Conservation (phyloP, 2,888 invertebrate species). For the Pharmacophagus antenor region DNA sequence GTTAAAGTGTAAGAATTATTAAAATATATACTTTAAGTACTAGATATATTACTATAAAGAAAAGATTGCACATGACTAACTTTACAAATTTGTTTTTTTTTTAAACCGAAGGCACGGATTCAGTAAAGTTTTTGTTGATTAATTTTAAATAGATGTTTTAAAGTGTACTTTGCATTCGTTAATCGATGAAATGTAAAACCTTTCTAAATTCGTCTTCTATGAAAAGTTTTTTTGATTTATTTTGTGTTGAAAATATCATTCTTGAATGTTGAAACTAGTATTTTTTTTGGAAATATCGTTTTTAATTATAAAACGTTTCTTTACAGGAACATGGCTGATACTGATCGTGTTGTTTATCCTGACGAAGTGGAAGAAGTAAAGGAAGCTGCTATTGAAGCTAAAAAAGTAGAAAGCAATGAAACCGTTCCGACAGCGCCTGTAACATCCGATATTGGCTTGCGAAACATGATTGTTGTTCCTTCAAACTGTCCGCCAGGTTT, state of each 20-base stretch:
- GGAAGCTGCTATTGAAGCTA: conserved; percentile 31
- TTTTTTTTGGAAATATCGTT: neutral
- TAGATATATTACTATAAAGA: neutral
- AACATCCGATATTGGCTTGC: conserved; percentile 34
- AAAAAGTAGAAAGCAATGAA: conserved; percentile 34
- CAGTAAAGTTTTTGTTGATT: no score
- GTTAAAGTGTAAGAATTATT: neutral
- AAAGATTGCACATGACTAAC: neutral
- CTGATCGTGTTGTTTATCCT: conserved; percentile 55
- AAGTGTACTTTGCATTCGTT: no score
- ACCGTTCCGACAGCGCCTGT: neutral
- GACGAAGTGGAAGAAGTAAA: conserved; percentile 59
- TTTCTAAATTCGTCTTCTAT: no score
- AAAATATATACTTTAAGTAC: no score
- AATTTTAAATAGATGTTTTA: no score
- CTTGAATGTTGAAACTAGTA: neutral
- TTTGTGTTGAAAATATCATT: neutral
- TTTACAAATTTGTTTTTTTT: neutral
- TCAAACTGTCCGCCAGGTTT: conserved; percentile 46
- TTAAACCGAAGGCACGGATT: no score
- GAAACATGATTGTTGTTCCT: conserved; percentile 57
- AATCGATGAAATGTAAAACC: no score
- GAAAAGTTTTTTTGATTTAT: no score
- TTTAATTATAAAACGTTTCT: conserved; percentile 5
- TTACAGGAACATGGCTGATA: conserved; percentile 58